These are phyloP conservation scores for Mirounga angustirostris DNA, from an alignment of 2,113 vertebrate genomes.

Conservation along the genomic window DNA sequence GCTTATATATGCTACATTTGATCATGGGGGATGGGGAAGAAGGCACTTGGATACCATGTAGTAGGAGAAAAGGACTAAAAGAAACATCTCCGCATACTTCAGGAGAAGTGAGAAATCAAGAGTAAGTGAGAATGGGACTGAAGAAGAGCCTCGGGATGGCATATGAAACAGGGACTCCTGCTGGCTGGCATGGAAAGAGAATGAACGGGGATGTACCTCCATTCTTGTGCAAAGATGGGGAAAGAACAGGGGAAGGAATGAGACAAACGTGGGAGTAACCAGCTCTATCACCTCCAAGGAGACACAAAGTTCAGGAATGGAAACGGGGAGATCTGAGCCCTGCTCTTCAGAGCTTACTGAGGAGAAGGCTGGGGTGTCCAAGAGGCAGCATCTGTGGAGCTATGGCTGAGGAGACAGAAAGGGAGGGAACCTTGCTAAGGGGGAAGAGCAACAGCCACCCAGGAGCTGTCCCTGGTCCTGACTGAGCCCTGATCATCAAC, in stretches of 20 bases:
- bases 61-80: slow-evolving; percentile 1
- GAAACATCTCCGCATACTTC: not conserved
- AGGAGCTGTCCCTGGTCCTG: slow-evolving; percentile 86
- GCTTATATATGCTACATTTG: not conserved
- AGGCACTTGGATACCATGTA: not conserved
- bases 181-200: not conserved
- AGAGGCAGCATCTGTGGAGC: not conserved
- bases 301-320: not conserved
- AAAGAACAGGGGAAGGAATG: not conserved
- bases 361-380: not conserved
- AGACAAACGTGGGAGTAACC: not conserved
- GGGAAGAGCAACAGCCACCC: not conserved
- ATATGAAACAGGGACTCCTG: not conserved
- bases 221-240: not conserved
- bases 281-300: not conserved
- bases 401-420: not conserved
- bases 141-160: not conserved
- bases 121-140: not conserved
- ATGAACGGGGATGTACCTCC: not conserved
- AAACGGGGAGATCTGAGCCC: not conserved
- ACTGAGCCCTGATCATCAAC: slow-evolving; percentile 88
- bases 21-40: too few species aligned
- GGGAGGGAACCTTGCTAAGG: not conserved
- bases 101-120: not conserved
- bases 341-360: not conserved